These are phyloP conservation scores for Oscheius sp. DNA, from an alignment of 2,888 invertebrate species.

Conservation along the genomic window DNA sequence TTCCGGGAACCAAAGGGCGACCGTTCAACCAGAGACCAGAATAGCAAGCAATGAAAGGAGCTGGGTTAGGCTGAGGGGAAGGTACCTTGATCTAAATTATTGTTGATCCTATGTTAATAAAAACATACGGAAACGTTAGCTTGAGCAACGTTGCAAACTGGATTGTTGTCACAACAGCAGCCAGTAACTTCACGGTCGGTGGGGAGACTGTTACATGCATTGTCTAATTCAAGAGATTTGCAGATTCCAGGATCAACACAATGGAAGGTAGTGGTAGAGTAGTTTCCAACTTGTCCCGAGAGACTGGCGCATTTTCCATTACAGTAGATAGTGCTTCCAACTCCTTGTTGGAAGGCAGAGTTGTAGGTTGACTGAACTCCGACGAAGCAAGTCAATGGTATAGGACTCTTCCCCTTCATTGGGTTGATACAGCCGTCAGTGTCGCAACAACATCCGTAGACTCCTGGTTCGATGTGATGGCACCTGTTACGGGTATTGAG, in stretches of 20 bases:
- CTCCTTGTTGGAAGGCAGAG: conserved; percentile 19
- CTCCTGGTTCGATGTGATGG: conserved; percentile 37
- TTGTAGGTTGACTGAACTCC: conserved; percentile 45
- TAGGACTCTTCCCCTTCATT: conserved; percentile 32
- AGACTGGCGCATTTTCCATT: conserved; percentile 48
- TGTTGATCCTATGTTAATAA: not conserved
- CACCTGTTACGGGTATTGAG: conserved; percentile 45
- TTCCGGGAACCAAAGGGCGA: conserved; percentile 29
- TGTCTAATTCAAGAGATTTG: conserved; percentile 39
- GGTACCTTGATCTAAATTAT: conserved; percentile 10
- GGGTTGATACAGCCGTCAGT: conserved; percentile 49
- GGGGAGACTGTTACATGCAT: conserved; percentile 36
- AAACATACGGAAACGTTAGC: not conserved
- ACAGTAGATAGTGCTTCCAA: conserved; percentile 43
- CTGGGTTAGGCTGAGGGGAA: conserved; percentile 31
- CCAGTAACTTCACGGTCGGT: conserved; percentile 36
- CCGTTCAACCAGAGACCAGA: conserved; percentile 50
- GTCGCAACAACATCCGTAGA: conserved; percentile 51
- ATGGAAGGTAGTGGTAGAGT: conserved; percentile 44
- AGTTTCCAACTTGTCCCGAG: conserved; percentile 37
- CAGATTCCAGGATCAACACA: conserved; percentile 40
- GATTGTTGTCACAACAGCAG: conserved; percentile 54
- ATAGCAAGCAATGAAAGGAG: conserved; percentile 48
- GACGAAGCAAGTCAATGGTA: conserved; percentile 47
- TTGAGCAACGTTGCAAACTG: conserved; percentile 46